phyloP scores from a whole-genome alignment of 2,888 invertebrate species.

The Ophonus ardosiacus region DNA sequence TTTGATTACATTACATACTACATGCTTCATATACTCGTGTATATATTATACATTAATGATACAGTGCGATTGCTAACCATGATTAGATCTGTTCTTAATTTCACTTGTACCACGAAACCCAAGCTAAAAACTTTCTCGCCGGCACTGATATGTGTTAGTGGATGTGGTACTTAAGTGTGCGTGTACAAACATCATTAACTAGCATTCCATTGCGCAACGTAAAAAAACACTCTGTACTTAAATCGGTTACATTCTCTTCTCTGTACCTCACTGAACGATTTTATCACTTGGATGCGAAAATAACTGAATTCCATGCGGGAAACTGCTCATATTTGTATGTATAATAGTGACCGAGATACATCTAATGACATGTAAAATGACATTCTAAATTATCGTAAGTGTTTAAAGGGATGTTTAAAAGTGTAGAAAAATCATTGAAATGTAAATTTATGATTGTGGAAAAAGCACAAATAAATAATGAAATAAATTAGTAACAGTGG shows the following conservation, averaged over 20 bases:
- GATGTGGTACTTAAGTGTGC: constrained; percentile 18
- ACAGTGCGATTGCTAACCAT: neutral
- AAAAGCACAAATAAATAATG: too few species aligned
- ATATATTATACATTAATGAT: neutral
- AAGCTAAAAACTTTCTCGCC: neutral
- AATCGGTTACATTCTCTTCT: constrained; percentile 26
- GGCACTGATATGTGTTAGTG: constrained; percentile 1
- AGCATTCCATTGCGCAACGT: constrained; percentile 36
- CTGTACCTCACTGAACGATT: constrained; percentile 1
- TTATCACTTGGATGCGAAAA: neutral
- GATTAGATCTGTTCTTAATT: neutral
- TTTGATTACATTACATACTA: neutral
- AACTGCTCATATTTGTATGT: neutral
- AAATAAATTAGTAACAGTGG: too few species aligned
- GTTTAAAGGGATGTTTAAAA: too few species aligned
- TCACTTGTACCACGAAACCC: neutral
- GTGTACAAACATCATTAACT: constrained; percentile 40
- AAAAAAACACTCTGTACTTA: constrained; percentile 10
- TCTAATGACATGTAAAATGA: neutral
- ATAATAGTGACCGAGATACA: neutral
- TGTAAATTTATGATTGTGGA: too few species aligned
- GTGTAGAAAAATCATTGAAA: too few species aligned
- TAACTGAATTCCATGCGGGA: neutral
- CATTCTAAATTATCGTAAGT: neutral
- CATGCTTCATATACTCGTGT: neutral